Conservation (phyloP, 2,797 vertebrate species). For the Sibirionetta formosa region DNA sequence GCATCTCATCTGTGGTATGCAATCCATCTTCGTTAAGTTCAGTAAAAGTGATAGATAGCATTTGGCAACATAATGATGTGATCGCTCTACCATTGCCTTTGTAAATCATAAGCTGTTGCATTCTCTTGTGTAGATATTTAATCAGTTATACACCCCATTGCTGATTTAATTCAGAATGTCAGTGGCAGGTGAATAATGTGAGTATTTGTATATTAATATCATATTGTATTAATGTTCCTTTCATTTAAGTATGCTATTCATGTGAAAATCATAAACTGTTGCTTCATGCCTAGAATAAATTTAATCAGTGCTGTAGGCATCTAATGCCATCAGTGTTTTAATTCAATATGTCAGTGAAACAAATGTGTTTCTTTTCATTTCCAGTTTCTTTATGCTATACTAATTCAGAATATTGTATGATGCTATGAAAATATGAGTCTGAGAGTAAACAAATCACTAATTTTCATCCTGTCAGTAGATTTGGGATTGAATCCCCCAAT, state of each 20-base stretch:
- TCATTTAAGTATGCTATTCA: slow-evolving; percentile 82
- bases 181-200: slow-evolving; percentile 84
- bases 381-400: slow-evolving; percentile 63
- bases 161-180: slow-evolving; percentile 86
- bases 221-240: slow-evolving; percentile 83
- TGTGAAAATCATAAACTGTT: slow-evolving; percentile 83
- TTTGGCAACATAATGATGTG: slow-evolving; percentile 88
- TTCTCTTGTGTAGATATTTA: slow-evolving; percentile 87
- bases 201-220: slow-evolving; percentile 85
- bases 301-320: slow-evolving; percentile 74
- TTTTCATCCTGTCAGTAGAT: slow-evolving; percentile 1
- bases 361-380: slow-evolving; percentile 67
- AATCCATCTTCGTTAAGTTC: slow-evolving; percentile 89
- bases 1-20: slow-evolving; percentile 80
- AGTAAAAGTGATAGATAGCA: slow-evolving; percentile 88
- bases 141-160: slow-evolving; percentile 86
- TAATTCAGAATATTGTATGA: slow-evolving; percentile 50
- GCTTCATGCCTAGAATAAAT: slow-evolving; percentile 80
- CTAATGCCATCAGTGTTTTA: slow-evolving; percentile 72
- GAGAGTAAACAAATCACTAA: slow-evolving; percentile 43
- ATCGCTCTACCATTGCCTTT: slow-evolving; percentile 82
- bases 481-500: not conserved
- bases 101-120: slow-evolving; percentile 87
- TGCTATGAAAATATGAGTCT: slow-evolving; percentile 25
- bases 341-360: slow-evolving; percentile 71